phyloP scores from a whole-genome alignment of 1,140 invertebrate genomes.

The Caenorhabditis elegans region WBcel235 BX284603.4:4552001-4552500 shows the following conservation, averaged over 20 bases:
- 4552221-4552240: slow-evolving; percentile 29
- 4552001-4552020: background rate
- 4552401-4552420: no score
- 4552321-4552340: background rate
- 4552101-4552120: background rate
- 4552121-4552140: background rate
- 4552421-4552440: no score
- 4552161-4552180: background rate
- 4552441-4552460: no score
- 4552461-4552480: no score
- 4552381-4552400: no score
- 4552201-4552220: background rate
- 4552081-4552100: slow-evolving; percentile 20
- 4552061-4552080: slow-evolving; percentile 13
- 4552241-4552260: slow-evolving; percentile 16
- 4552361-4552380: no score
- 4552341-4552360: background rate
- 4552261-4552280: background rate
- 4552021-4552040: background rate
- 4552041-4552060: slow-evolving; percentile 11
- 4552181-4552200: background rate
- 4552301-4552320: slow-evolving; percentile 6
- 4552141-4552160: background rate
- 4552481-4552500: no score
- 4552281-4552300: slow-evolving; percentile 26